A percentile compares a stretch with the other conserved stretches of the same genome.
phyloP scores from a whole-genome alignment of 2,113 vertebrate genomes.

The Chunga burmeisteri region DNA sequence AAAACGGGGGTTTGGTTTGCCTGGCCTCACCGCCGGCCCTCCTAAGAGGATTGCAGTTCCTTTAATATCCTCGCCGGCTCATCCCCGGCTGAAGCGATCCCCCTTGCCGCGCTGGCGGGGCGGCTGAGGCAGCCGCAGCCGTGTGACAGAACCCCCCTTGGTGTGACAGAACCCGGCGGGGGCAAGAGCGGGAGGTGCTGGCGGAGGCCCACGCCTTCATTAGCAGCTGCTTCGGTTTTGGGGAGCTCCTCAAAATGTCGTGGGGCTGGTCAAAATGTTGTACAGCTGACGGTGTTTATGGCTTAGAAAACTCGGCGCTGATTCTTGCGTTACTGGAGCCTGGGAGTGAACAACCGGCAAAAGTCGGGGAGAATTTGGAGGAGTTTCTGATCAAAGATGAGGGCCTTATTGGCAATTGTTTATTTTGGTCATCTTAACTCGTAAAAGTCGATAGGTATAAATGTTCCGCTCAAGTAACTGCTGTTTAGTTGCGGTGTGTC shows the following conservation, averaged over 20 bases:
- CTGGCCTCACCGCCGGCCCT: not conserved
- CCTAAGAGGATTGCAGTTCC: slow-evolving; percentile 87
- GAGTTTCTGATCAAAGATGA: not conserved
- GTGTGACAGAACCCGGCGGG: not conserved
- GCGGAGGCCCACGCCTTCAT: not conserved
- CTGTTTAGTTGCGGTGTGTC: not conserved
- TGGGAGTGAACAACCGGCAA: not conserved
- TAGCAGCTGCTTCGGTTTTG: not conserved
- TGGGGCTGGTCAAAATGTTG: not conserved
- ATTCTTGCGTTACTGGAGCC: not conserved
- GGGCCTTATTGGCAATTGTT: not conserved
- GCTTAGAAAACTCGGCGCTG: too few relatives aligned
- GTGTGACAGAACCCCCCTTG: not conserved
- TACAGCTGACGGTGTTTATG: accelerated
- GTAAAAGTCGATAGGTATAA: not conserved
- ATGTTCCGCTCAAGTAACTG: not conserved
- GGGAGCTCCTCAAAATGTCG: not conserved
- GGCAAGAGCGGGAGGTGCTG: not conserved
- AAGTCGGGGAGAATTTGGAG: not conserved
- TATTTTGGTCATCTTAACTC: not conserved
- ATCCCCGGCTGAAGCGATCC: slow-evolving; percentile 27
- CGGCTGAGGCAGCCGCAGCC: not conserved
- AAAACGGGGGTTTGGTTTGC: not conserved
- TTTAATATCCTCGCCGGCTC: slow-evolving; percentile 79
- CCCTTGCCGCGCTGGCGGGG: not conserved